These are phyloP conservation scores for Linnaemya tessellans DNA, from an alignment of 2,888 invertebrate genomes.

Conservation along the genomic window DNA sequence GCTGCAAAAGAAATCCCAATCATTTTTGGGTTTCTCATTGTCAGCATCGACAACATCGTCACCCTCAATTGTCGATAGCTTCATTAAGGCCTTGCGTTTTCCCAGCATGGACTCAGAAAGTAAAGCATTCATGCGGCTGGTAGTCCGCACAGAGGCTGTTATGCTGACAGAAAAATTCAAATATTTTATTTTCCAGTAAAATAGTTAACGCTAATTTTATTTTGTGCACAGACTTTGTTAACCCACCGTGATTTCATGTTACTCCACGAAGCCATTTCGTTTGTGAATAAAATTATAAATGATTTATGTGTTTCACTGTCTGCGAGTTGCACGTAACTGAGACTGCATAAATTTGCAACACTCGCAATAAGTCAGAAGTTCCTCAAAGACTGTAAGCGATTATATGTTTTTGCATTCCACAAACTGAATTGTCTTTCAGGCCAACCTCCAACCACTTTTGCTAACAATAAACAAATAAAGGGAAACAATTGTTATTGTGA, in stretches of 20 bases:
- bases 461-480: neutral
- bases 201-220: too few relatives aligned
- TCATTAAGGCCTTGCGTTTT: constrained; percentile 77
- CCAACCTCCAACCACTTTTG: constrained; percentile 53
- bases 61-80: constrained; percentile 67
- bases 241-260: constrained; percentile 80
- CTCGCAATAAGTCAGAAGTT: constrained; percentile 63
- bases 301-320: constrained; percentile 46
- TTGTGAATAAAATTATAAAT: constrained; percentile 47
- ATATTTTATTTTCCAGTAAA: neutral
- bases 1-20: constrained; percentile 79
- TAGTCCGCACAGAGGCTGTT: constrained; percentile 82
- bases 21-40: constrained; percentile 77
- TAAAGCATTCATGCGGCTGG: constrained; percentile 82
- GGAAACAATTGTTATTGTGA: neutral
- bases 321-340: constrained; percentile 69
- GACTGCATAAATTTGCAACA: constrained; percentile 70
- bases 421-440: constrained; percentile 41
- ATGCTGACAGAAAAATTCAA: constrained; percentile 76
- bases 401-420: constrained; percentile 35
- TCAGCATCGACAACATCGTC: constrained; percentile 71
- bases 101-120: constrained; percentile 81
- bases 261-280: constrained; percentile 78
- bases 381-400: constrained; percentile 33
- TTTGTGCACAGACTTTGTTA: neutral